Conservation (phyloP, 2,797 vertebrate species). For the Pseudocheirus occidentalis region DNA sequence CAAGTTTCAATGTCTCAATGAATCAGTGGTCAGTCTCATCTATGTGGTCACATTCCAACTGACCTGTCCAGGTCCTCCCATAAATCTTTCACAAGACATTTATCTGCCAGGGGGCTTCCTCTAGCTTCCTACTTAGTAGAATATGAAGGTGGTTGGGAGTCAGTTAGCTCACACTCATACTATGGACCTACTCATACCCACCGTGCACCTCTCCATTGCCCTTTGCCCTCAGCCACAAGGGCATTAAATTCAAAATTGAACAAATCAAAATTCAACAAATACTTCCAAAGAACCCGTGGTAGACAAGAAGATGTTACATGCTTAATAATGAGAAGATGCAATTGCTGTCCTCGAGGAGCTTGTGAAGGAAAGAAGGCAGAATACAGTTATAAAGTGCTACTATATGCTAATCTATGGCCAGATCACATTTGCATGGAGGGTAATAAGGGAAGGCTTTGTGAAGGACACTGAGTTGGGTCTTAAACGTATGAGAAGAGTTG, state of each 20-base stretch:
- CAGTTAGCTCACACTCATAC: background rate
- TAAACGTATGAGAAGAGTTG: background rate
- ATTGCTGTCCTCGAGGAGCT: background rate
- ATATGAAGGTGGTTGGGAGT: background rate
- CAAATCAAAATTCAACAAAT: background rate
- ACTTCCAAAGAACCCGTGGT: background rate
- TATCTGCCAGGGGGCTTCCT: background rate
- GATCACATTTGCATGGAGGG: background rate
- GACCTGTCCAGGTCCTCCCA: background rate
- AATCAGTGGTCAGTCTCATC: background rate
- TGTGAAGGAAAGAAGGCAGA: background rate
- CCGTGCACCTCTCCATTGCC: background rate
- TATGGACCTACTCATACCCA: background rate
- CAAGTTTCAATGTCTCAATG: background rate
- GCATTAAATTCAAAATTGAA: background rate
- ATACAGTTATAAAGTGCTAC: background rate
- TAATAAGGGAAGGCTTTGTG: background rate
- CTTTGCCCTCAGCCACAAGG: background rate
- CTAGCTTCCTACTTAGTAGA: background rate
- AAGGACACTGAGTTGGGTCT: background rate
- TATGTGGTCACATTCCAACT: background rate
- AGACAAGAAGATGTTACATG: background rate
- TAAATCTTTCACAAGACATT: background rate
- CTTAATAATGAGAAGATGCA: background rate
- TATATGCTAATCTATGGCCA: background rate